These are phyloP conservation scores for Vombatus ursinus DNA, from an alignment of 2,113 vertebrate genomes.

Conservation along the genomic window DNA sequence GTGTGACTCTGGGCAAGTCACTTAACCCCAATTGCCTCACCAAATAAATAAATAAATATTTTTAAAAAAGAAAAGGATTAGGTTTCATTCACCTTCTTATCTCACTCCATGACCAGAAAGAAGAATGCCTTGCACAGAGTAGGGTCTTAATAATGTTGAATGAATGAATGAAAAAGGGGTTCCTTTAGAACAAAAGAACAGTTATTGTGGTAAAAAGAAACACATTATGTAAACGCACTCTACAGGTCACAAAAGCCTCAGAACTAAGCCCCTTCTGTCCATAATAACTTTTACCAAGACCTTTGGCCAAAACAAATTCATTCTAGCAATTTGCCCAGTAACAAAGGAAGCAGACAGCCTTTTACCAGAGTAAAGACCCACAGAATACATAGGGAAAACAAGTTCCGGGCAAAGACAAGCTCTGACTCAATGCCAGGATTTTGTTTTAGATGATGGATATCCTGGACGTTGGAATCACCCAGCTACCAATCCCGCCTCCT, in stretches of 20 bases:
- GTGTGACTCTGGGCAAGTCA: too few species aligned
- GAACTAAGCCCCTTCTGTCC: too few species aligned
- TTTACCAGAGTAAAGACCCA: neutral
- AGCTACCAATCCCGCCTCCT: slow-evolving; percentile 84
- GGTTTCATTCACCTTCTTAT: neutral
- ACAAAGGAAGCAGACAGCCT: neutral
- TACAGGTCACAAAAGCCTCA: too few species aligned
- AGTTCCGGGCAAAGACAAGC: neutral
- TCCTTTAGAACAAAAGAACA: neutral
- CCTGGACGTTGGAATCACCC: slow-evolving; percentile 85
- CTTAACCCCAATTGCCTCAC: too few species aligned
- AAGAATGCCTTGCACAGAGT: too few species aligned
- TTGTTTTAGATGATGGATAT: slow-evolving; percentile 86
- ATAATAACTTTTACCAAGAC: neutral
- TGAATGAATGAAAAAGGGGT: neutral
- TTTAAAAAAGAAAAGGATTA: neutral
- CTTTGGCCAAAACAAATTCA: neutral
- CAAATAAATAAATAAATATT: too few species aligned
- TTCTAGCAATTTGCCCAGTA: neutral
- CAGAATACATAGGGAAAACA: neutral
- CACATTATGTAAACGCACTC: neutral
- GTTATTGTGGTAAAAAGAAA: neutral
- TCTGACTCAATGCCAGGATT: slow-evolving; percentile 9
- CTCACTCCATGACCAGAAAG: too few species aligned
- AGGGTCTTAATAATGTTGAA: neutral